A percentile compares a stretch with the other conserved stretches of the same genome.
Evolutionary conservation across 1,140 invertebrate species (phyloP).

Genomic region (Probaryconus sp.): DNA sequence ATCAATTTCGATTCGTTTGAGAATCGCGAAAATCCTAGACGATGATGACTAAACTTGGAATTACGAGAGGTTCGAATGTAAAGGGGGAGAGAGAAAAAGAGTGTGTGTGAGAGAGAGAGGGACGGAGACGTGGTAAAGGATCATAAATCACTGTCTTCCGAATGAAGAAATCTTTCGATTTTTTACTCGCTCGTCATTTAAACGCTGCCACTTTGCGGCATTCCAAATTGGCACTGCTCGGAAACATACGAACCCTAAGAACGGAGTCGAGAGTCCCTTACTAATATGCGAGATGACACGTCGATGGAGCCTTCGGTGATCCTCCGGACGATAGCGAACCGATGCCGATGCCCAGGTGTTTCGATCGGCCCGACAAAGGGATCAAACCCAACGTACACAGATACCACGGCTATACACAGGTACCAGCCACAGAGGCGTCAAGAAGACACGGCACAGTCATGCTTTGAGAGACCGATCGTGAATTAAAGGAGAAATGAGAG

Average conservation of each 20-base stretch:
- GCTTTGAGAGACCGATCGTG: conserved; percentile 40
- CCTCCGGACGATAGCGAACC: conserved; percentile 45
- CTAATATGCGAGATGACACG: conserved; percentile 59
- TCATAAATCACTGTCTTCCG: conserved; percentile 57
- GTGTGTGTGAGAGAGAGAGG: too few relatives aligned
- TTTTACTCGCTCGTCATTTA: conserved; percentile 36
- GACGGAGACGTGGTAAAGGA: too few relatives aligned
- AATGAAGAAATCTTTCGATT: conserved; percentile 53
- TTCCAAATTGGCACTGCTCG: conserved; percentile 50
- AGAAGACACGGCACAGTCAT: conserved; percentile 58
- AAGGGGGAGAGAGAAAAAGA: too few relatives aligned
- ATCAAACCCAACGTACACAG: conserved; percentile 39
- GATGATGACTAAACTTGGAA: too few relatives aligned
- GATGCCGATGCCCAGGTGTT: conserved; percentile 57
- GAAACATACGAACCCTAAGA: conserved; percentile 19
- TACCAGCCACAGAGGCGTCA: conserved; percentile 56
- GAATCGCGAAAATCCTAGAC: too few relatives aligned
- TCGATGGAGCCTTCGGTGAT: conserved; percentile 54
- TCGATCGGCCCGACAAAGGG: conserved; percentile 57
- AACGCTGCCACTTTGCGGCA: conserved; percentile 51
- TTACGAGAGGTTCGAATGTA: too few relatives aligned
- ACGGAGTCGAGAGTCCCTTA: conserved; percentile 47
- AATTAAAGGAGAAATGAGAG: conserved; percentile 11
- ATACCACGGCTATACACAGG: too few relatives aligned
- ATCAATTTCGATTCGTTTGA: conserved; percentile 5